Evolutionary conservation across 1,140 invertebrate genomes (phyloP), one percentile per base, ranked within the genome.

Genomic region (Sycophila sp.): DNA sequence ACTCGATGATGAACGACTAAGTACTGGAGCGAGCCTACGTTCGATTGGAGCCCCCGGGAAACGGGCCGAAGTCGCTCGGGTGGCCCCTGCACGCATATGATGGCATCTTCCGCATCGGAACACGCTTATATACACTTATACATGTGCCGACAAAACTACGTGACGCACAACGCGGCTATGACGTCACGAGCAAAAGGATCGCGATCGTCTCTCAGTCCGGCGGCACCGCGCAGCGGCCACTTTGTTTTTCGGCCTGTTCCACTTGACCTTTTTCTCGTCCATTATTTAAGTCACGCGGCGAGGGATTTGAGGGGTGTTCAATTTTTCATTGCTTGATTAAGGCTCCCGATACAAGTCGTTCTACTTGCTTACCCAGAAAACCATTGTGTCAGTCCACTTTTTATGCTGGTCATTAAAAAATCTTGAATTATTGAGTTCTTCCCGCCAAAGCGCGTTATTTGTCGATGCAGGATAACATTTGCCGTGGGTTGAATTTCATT

Each of bases 1-100:
- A 63, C 40, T 63, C 59, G 59, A 63, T 47, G 40, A 47, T 38
- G 59, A 63, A 47, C 59, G 38, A 47, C 38, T 60, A 24, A 26
- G n/a, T n/a, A 40, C 56, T 59, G 56, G 24, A 42, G 36, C 36
- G 22, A 59, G 22, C 13, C 34, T 59, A 59, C 36, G n/a, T 40
- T 59, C 34, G 36, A 40, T 59, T 42, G 56, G 36, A 22, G 17
- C 24, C 6, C 2, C 3, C 11, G 24, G 10, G 22, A n/a, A n/a
- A n/a, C n/a, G n/a, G n/a, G n/a, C n/a, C n/a, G n/a, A n/a, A n/a
- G n/a, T n/a, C n/a, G n/a, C n/a, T n/a, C n/a, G n/a, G n/a, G n/a
- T n/a, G n/a, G n/a, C n/a, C n/a, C n/a, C 8, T 53, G 13, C 11
- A 26, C 13, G 53, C 1, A 0, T 36, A 15, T 19, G 6, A 22